Base-by-base conservation (phyloP, 2,113 vertebrate genomes). In the Reinhardtius hippoglossoides region DNA sequence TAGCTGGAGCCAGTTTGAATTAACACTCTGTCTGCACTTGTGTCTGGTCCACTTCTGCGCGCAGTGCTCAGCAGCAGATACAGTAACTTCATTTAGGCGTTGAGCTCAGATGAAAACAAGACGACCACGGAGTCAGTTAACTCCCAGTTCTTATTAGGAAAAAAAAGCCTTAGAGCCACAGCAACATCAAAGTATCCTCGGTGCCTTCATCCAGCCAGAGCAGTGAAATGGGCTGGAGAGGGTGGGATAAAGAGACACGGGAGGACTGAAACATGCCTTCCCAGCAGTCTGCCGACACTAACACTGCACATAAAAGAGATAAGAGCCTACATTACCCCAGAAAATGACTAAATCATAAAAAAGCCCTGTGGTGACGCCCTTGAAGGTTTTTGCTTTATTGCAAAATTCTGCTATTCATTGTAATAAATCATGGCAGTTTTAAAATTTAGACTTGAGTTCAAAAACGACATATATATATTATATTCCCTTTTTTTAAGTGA, bases 181-280 rank as follows among this genome's bases (percentile, higher is more conserved):
- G 80, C 81, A 89, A 92, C 91, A 89, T 92, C 87, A 93, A 92
- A 92, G 89, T 79, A 74, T 84, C 76, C 44, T 67, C 60, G 77
- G 67, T 76, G 81, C 77, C 85, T 90, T 87, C 88, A 87, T 75
- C 73, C 87, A 86, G 79, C 81, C 81, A 78, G 46, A 89, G 88
- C 64, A 81, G 74, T 42, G 79, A 83, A 85, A 86, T 74, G 76
- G 79, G 72, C 76, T 78, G 80, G 31, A 80, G 83, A 89, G 69
- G 59, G 72, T 44, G 72, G 78, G 81, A 88, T 82, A 69, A 80
- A 90, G 86, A 91, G 68, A 56, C 83, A 80, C 83, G 7, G 80
- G 83, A 89, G 85, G 44, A 87, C 80, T 75, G 71, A 78, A 84
- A 90, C 74, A 87, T 84, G 87, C 64, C 77, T 87, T 81, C 66